These are phyloP conservation scores for Saguinus imperator DNA, from an alignment of 2,113 vertebrate species.

Conservation along the genomic window DNA sequence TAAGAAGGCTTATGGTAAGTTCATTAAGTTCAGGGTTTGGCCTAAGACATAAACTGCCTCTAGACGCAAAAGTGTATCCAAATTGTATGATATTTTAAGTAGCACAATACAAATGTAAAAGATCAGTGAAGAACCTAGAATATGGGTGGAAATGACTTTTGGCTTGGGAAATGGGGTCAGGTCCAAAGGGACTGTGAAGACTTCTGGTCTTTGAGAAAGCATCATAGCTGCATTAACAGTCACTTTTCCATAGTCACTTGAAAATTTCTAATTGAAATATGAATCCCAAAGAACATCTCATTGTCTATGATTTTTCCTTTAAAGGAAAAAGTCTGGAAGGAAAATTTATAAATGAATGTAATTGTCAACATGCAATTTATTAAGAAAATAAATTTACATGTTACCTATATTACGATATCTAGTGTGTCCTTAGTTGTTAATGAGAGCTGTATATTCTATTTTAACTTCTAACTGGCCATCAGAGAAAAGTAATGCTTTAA, in stretches of 20 bases:
- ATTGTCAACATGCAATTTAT: neutral
- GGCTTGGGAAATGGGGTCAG: conserved; percentile 31
- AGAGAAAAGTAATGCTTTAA: neutral
- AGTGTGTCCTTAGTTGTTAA: neutral
- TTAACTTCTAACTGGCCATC: neutral
- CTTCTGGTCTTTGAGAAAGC: conserved; percentile 39
- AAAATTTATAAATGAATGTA: conserved; percentile 24
- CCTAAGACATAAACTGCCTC: neutral
- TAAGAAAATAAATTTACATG: conserved; percentile 11
- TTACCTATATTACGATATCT: neutral
- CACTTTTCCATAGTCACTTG: neutral
- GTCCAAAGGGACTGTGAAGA: neutral
- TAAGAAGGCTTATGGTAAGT: neutral
- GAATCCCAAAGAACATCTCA: neutral
- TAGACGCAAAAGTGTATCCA: neutral
- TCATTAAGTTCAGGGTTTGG: conserved; percentile 27
- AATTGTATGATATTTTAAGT: conserved; percentile 23
- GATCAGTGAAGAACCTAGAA: neutral
- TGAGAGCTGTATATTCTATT: neutral
- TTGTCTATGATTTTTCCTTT: neutral
- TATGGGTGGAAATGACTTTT: conserved; percentile 41
- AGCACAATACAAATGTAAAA: neutral
- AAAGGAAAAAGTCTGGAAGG: neutral
- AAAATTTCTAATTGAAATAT: conserved; percentile 43
- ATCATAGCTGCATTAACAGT: neutral